phyloP scores from a whole-genome alignment of 2,888 invertebrate species.

The Byasa hedistus region DNA sequence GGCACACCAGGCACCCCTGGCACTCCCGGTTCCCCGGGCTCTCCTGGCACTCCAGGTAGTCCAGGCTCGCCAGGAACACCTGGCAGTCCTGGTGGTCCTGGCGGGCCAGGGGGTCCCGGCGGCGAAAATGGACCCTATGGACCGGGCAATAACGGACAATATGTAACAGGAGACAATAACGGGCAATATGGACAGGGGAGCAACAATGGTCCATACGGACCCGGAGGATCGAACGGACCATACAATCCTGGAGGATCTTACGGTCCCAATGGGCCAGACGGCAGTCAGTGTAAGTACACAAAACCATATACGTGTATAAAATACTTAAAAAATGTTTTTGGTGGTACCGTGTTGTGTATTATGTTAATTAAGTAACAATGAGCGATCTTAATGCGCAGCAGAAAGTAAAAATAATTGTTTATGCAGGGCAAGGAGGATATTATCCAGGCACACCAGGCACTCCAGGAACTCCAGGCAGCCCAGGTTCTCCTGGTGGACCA shows the following conservation, averaged over 20 bases:
- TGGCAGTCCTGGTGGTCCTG: constrained; percentile 49
- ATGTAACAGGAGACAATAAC: constrained; percentile 47
- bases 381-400: too few relatives aligned
- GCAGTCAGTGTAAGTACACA: constrained; percentile 16
- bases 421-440: constrained; percentile 4
- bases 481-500: constrained; percentile 41
- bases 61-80: constrained; percentile 37
- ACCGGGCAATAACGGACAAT: constrained; percentile 33
- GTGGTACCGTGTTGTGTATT: too few relatives aligned
- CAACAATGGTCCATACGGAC: constrained; percentile 34
- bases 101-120: constrained; percentile 41
- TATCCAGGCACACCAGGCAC: constrained; percentile 36
- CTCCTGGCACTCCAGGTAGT: constrained; percentile 23
- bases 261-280: constrained; percentile 40
- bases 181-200: constrained; percentile 23
- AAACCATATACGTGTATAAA: too few relatives aligned
- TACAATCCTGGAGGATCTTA: constrained; percentile 48
- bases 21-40: constrained; percentile 27
- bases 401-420: neutral
- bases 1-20: constrained; percentile 30
- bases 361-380: too few relatives aligned
- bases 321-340: neutral
- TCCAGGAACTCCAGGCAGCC: constrained; percentile 34
- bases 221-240: constrained; percentile 38
- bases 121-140: neutral